Percentiles rank a stretch among this genome's conserved stretches.
These are phyloP conservation scores for Plebejus anna DNA, from an alignment of 2,888 invertebrate species.

Conservation along the genomic window DNA sequence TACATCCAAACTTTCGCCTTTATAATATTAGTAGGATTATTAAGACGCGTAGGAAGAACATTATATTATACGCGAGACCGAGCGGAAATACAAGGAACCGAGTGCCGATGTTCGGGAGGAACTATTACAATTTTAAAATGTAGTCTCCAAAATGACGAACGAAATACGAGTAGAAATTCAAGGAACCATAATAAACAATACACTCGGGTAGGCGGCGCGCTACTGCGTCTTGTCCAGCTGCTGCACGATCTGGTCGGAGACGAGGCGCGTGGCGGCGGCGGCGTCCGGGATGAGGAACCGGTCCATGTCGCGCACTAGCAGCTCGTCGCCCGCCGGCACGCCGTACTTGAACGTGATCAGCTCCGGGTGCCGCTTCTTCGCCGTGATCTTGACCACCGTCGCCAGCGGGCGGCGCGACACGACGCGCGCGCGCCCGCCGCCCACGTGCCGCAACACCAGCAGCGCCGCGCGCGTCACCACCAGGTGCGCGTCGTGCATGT, in stretches of 20 bases:
- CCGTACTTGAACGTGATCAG: conserved; percentile 98
- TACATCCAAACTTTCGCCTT: too few relatives aligned
- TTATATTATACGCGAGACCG: background rate
- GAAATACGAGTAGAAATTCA: background rate
- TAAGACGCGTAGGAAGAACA: background rate
- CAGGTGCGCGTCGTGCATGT: conserved; percentile 92
- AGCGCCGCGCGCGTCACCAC: conserved; percentile 89
- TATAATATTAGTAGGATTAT: too few relatives aligned
- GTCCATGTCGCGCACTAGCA: conserved; percentile 93
- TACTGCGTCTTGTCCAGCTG: conserved; percentile 62
- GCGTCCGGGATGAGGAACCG: conserved; percentile 95
- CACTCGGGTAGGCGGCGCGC: background rate
- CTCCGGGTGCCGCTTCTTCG: conserved; percentile 96
- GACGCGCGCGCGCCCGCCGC: conserved; percentile 89
- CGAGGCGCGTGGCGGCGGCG: conserved; percentile 91
- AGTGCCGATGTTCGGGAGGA: background rate
- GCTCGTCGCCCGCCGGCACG: conserved; percentile 87
- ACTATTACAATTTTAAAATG: too few relatives aligned
- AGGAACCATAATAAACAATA: background rate
- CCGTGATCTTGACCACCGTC: conserved; percentile 97
- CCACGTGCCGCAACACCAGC: conserved; percentile 90
- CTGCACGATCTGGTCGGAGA: conserved; percentile 90
- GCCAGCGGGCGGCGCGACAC: conserved; percentile 93
- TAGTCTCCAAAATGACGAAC: too few relatives aligned
- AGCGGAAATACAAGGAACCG: background rate